Conservation (phyloP, 2,113 vertebrate genomes). For the Prietella phreatophila region DNA sequence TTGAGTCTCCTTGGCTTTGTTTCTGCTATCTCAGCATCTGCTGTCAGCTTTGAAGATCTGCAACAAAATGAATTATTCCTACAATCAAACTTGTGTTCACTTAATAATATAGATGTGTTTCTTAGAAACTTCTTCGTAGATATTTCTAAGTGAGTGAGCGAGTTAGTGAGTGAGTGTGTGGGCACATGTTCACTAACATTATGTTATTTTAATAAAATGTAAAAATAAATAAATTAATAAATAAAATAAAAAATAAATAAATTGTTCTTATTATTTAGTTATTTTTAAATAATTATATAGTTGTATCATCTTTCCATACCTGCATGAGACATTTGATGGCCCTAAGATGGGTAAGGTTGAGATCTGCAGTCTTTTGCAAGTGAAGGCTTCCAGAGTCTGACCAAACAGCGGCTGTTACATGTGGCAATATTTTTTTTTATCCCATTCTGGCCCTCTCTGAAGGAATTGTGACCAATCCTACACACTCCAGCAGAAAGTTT, state of each 20-base stretch:
- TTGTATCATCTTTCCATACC: background rate
- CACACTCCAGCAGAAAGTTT: background rate
- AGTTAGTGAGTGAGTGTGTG: background rate
- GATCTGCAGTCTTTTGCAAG: background rate
- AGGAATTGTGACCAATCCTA: background rate
- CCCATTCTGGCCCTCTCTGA: background rate
- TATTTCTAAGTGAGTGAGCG: conserved; percentile 2
- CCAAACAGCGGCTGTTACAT: background rate
- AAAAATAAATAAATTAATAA: background rate
- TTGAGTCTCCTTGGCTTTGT: conserved; percentile 26
- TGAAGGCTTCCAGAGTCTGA: background rate
- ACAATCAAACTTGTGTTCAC: conserved; percentile 47
- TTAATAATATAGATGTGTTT: conserved; percentile 36
- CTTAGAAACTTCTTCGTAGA: conserved; percentile 1
- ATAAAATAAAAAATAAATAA: too few species aligned
- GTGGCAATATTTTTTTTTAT: background rate
- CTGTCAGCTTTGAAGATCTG: conserved; percentile 50
- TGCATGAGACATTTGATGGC: background rate
- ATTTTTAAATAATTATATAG: background rate
- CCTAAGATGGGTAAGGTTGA: background rate
- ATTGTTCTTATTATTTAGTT: background rate
- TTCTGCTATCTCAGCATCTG: conserved; percentile 52
- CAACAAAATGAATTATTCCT: conserved; percentile 53
- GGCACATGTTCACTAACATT: background rate
- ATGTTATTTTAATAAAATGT: background rate